Evolutionary conservation across 1,140 invertebrate genomes (phyloP), one percentile per base, ranked within the genome.

Genomic region (Bombus superbus): DNA sequence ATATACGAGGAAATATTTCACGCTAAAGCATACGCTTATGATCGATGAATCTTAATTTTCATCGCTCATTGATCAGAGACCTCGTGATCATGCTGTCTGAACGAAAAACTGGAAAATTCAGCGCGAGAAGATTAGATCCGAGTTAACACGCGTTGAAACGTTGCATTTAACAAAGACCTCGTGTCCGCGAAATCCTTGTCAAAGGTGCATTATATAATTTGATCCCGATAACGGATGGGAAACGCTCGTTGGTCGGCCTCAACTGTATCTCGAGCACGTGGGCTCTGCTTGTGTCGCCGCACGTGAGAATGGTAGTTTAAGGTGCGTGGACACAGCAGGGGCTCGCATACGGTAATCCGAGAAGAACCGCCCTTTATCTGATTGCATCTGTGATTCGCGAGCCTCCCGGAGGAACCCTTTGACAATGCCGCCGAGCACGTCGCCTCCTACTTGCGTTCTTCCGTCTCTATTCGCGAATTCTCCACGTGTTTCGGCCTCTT

Each of bases 361-460:
- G 92, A 92, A 92, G 92, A 89, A 86, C 88, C 86, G 87, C 76
- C 88, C 91, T 89, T 86, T 93, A 94, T 94, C 93, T 92, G 92
- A 94, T 94, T 91, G 91, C 93, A 94, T 94, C 93, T 92, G 92
- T 92, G 92, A 93, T 93, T 92, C 86, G 88, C 89, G 91, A 89
- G 89, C 87, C 85, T 91, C 78, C 82, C 83, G 74, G 89, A 75
- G 86, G 86, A 87, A 86, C 82, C 86, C 93, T 94, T 95, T 95
- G 94, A 95, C 94, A 93, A 91, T 89, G 94, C 94, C 94, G 94
- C 92, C 93, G 77, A 90, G 90, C 91, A 91, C 88, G 83, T 88
- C 87, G 90, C 89, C 87, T 89, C 89, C 85, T 83, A 88, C 86
- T 89, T 89, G 32, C 77, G 89, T 85, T 84, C 83, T 87, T 91